Base-by-base conservation (phyloP, 2,797 vertebrate genomes). In the Psittacula echo region DNA sequence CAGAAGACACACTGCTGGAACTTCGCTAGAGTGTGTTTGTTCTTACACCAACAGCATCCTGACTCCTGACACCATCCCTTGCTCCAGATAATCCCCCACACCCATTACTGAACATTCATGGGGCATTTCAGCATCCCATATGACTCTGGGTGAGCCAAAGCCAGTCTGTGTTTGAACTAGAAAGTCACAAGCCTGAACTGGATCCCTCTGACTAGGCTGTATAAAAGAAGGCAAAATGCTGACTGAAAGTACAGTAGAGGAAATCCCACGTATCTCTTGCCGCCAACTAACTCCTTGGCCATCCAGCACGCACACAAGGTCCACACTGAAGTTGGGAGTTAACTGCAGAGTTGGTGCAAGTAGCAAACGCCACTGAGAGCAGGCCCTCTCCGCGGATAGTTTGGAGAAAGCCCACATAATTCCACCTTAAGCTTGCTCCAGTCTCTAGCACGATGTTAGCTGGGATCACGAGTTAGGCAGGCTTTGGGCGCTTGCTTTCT, bases 171-270 rank as follows among this genome's bases (percentile, higher is more conserved):
- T 77, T 93, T 53, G 34, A 77, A 14, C 83, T 74, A 41, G 34
- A 82, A 77, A 85, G 39, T 92, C 95, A 96, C 74, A 65, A 92
- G 90, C 68, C 79, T 32, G 2, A 29, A 24, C 3, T 20, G 80
- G 42, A 94, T 64, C 88, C 93, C 58, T 89, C 78, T 94, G 90
- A 93, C 80, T 5, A 12, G 16, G 32, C 11, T 17, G 41, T 39
- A 71, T 42, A 73, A 93, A 80, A 94, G 87, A 92, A 56, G 45
- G 26, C 77, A 80, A 89, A 97, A 87, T 26, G 84, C 95, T 96
- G 95, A 96, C 83, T 65, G 68, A 1, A 76, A 71, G 15, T 10
- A 14, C 56, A 5, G 22, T 6, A 8, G 78, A n/a, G 56, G 58
- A 71, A 77, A 73, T 34, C 54, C 67, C 1, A 0, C 41, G 8